Conservation (phyloP, 2,888 invertebrate genomes). For the Podabrus alpinus region DNA sequence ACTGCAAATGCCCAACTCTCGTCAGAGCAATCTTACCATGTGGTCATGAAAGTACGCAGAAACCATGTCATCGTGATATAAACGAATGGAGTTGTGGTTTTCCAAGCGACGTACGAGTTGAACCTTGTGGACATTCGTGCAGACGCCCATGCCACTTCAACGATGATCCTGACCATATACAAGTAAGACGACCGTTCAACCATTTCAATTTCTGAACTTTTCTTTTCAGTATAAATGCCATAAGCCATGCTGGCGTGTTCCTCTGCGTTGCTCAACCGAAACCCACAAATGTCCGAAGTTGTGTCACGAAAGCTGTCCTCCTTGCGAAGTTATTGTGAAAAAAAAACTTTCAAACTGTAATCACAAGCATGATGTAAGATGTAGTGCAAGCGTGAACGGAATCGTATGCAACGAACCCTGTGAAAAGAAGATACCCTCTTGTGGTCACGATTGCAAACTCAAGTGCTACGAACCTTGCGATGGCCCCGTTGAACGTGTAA, state of each 20-base stretch:
- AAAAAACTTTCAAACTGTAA: background rate
- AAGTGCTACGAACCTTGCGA: constrained; percentile 59
- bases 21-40: constrained; percentile 33
- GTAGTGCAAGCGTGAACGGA: background rate
- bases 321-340: constrained; percentile 49
- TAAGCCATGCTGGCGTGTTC: background rate
- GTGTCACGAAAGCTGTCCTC: constrained; percentile 61
- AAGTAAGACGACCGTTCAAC: constrained; percentile 38
- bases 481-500: constrained; percentile 56
- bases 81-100: constrained; percentile 52
- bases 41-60: constrained; percentile 46
- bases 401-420: background rate
- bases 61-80: constrained; percentile 54
- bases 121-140: constrained; percentile 69
- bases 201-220: too few relatives aligned
- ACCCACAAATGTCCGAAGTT: constrained; percentile 34
- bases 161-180: constrained; percentile 63
- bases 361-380: background rate
- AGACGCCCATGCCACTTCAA: constrained; percentile 60
- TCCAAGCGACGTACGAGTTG: constrained; percentile 60
- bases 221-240: background rate
- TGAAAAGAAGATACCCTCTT: constrained; percentile 57
- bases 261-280: constrained; percentile 45
- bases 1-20: constrained; percentile 42
- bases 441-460: constrained; percentile 60